Conservation (phyloP, 2,888 invertebrate genomes). For the Therioaphis trifolii region DNA sequence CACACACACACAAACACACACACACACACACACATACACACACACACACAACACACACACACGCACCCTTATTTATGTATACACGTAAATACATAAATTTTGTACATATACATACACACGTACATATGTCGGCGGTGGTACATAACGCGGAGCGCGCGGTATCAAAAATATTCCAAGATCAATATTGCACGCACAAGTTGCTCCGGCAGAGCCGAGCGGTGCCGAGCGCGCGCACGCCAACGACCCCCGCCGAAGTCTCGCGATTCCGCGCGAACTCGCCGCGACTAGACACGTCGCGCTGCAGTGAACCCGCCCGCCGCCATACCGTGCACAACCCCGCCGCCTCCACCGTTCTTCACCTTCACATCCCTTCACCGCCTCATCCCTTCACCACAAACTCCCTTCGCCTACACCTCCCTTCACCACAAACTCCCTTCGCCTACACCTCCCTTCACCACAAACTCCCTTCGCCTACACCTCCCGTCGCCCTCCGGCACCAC, state of each 20-base stretch:
- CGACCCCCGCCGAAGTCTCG: conserved; percentile 17
- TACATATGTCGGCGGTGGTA: too few relatives aligned
- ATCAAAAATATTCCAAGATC: conserved; percentile 49
- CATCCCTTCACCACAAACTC: not conserved
- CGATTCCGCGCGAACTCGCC: conserved; percentile 36
- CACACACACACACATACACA: not conserved
- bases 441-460: not conserved
- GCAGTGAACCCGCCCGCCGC: not conserved
- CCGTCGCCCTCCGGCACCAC: not conserved
- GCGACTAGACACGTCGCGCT: conserved; percentile 19
- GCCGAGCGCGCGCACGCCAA: conserved; percentile 31
- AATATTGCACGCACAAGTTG: conserved; percentile 52
- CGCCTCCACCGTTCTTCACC: not conserved
- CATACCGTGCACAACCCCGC: not conserved
- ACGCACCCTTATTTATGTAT: not conserved
- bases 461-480: not conserved
- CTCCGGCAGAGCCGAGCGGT: conserved; percentile 19
- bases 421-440: not conserved
- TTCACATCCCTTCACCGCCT: not conserved
- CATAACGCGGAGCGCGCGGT: not conserved
- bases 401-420: not conserved
- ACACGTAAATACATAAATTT: not conserved
- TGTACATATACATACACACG: not conserved
- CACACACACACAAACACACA: not conserved
- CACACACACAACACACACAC: not conserved